These are phyloP conservation scores for Pollenia angustigena DNA, from an alignment of 2,888 invertebrate species.

Conservation along the genomic window DNA sequence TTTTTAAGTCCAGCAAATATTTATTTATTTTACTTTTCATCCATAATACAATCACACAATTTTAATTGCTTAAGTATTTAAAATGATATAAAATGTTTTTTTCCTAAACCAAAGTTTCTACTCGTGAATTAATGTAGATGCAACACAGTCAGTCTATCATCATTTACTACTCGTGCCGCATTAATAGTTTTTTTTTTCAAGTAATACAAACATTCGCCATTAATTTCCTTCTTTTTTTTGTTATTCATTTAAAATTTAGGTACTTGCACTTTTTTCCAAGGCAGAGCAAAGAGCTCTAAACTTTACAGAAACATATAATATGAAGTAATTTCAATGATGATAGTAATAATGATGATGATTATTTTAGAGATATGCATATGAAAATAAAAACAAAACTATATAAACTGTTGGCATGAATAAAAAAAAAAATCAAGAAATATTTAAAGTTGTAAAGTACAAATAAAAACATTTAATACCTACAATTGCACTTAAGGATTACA, in stretches of 20 bases:
- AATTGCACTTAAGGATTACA: too few relatives aligned
- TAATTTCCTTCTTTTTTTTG: slow-evolving; percentile 12
- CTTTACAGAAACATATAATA: slow-evolving; percentile 12
- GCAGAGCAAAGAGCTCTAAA: neutral
- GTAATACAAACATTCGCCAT: slow-evolving; percentile 62
- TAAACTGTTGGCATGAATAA: slow-evolving; percentile 1
- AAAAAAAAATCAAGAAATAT: slow-evolving; percentile 7
- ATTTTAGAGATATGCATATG: slow-evolving; percentile 19
- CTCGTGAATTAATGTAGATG: neutral
- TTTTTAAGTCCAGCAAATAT: too few relatives aligned
- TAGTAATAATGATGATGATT: slow-evolving; percentile 30
- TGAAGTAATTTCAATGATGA: slow-evolving; percentile 64
- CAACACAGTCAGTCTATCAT: slow-evolving; percentile 10
- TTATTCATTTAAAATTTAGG: slow-evolving; percentile 10
- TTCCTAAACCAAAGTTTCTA: neutral
- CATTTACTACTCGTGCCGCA: slow-evolving; percentile 52
- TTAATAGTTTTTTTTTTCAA: slow-evolving; percentile 15
- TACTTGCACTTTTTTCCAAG: slow-evolving; percentile 21
- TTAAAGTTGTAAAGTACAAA: slow-evolving; percentile 10
- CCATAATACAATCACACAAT: neutral
- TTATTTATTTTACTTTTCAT: too few relatives aligned
- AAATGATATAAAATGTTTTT: neutral
- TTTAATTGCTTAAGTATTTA: neutral
- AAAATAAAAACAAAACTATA: slow-evolving; percentile 41
- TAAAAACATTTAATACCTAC: neutral